Evolutionary conservation across 2,888 invertebrate genomes (phyloP), one percentile per base, ranked within the genome.

Genomic region (Gymnoscelis rufifasciata): DNA sequence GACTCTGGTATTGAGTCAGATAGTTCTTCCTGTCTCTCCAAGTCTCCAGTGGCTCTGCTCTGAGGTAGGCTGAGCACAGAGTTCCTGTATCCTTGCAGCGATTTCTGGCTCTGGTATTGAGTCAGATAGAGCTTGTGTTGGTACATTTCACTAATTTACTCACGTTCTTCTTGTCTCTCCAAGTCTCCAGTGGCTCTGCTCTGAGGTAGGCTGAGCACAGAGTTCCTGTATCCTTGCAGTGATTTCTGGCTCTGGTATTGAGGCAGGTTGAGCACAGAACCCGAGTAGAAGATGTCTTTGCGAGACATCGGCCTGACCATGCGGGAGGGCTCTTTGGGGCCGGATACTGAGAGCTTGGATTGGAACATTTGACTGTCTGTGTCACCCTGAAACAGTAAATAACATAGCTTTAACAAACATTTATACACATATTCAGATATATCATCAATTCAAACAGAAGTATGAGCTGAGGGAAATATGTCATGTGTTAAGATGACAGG

Each of bases 251-350:
- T 96, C 76, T 95, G 95, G 84, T 94, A 98, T 80, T 97, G 97
- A 0, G 96, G 96, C 63, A 99, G 90, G 83, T 98, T 96, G 51
- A 94, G 90, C 14, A 99, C 95, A 36, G 97, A 97, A 23, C 99
- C 98, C 1, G 97, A 97, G 83, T 98, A 98, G 90, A 99, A 98
- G 68, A 98, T 98, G 82, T 99, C 99, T 72, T 97, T 97, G 42
- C 97, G 91, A 5, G 97, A 97, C 83, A 98, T 83, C 2, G 98
- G 98, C 11, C 97, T 91, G 10, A 96, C 93, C 89, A 96, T 95
- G 56, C 92, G 89, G 0, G 90, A 77, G 0, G 78, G 71, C 44
- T 83, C 86, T 14, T 55, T 63, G 0, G 72, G 62, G 0, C 74
- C 79, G 0, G 93, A 79, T 0, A 91, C 80, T 0, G 91, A 93